Conservation (phyloP, 2,113 vertebrate genomes). For the Burhinus oedicnemus region DNA sequence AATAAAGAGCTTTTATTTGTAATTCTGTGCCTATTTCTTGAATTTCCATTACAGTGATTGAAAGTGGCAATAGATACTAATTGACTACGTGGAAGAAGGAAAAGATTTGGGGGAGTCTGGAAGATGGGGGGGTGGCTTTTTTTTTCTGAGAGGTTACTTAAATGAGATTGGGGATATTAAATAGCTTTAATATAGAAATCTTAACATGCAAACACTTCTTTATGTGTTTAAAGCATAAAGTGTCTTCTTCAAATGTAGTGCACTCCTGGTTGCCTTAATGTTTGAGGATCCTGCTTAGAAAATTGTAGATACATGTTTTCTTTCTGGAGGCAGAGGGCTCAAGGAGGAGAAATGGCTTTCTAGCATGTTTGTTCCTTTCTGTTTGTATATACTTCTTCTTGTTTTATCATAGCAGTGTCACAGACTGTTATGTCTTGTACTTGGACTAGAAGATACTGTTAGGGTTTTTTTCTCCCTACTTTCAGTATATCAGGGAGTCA, state of each 20-base stretch:
- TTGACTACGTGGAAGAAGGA: neutral
- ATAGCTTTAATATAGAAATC: neutral
- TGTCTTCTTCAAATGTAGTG: neutral
- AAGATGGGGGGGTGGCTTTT: neutral
- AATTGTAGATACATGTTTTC: neutral
- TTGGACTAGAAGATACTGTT: neutral
- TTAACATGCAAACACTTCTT: neutral
- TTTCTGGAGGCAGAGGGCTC: neutral
- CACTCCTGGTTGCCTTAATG: neutral
- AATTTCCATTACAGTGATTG: neutral
- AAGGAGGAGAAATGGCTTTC: neutral
- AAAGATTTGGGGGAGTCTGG: neutral
- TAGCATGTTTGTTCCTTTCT: neutral
- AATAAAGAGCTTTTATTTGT: neutral
- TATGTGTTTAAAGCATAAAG: neutral
- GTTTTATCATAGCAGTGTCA: neutral
- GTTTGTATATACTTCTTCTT: neutral
- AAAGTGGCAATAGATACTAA: neutral
- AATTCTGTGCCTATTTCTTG: neutral
- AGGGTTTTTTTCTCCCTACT: neutral
- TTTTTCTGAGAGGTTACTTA: neutral
- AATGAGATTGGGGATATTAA: neutral
- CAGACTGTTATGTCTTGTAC: neutral
- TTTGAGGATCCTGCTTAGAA: neutral
- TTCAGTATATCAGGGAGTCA: neutral